Evolutionary conservation across 1,140 invertebrate species (phyloP).

Genomic region (Antheraea pernyi): DNA sequence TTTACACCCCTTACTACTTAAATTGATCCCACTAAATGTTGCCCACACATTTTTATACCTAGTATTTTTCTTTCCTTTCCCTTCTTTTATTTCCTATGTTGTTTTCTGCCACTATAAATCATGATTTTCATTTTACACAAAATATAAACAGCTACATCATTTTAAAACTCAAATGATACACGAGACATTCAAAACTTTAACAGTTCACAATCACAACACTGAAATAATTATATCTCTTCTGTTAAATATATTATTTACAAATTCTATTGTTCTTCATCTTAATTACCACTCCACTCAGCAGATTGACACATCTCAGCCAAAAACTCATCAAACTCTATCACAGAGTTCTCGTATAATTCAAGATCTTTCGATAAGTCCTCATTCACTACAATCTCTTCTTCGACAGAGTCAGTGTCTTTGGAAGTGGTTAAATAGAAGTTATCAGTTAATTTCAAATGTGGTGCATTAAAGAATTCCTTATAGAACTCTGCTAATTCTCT

Average conservation of each 20-base stretch:
- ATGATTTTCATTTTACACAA: background rate
- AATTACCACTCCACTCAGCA: slow-evolving; percentile 64
- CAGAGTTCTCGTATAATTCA: slow-evolving; percentile 59
- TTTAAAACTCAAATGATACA: background rate
- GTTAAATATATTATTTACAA: background rate
- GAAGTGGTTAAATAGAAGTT: slow-evolving; percentile 30
- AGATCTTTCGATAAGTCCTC: slow-evolving; percentile 65
- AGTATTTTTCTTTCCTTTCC: no score
- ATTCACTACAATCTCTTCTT: slow-evolving; percentile 41
- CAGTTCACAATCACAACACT: background rate
- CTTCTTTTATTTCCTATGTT: background rate
- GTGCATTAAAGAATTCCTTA: slow-evolving; percentile 72
- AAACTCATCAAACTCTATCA: slow-evolving; percentile 67
- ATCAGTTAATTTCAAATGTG: slow-evolving; percentile 59
- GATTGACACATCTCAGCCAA: slow-evolving; percentile 69
- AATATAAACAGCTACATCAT: background rate
- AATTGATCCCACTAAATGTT: slow-evolving; percentile 1
- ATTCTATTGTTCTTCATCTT: slow-evolving; percentile 6
- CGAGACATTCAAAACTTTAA: background rate
- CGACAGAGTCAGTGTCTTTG: slow-evolving; percentile 37
- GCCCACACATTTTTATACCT: background rate
- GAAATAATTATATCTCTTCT: background rate
- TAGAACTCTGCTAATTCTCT: slow-evolving; percentile 72
- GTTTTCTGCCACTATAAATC: background rate
- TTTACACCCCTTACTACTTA: background rate